These are phyloP conservation scores for Dicrurus megarhynchus DNA, from an alignment of 2,113 vertebrate species.

Conservation along the genomic window DNA sequence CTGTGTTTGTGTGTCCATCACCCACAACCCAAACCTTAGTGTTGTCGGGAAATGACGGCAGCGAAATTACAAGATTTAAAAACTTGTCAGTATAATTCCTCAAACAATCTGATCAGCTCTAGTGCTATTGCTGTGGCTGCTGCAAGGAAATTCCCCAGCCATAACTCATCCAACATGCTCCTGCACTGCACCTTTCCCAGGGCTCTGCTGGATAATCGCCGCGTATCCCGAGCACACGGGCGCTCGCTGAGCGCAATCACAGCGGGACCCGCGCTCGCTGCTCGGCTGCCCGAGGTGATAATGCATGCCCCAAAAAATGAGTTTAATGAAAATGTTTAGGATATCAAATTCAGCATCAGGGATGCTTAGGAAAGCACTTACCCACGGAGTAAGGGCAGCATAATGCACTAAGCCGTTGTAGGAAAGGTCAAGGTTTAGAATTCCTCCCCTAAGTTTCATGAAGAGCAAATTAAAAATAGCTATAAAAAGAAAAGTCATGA, in stretches of 20 bases:
- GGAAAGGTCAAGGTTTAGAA: background rate
- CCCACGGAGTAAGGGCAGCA: background rate
- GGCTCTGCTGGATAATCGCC: background rate
- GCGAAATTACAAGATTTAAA: background rate
- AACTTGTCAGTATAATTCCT: background rate
- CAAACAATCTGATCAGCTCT: background rate
- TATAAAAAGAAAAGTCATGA: background rate
- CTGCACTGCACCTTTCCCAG: background rate
- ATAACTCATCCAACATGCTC: background rate
- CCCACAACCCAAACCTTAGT: background rate
- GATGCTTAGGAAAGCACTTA: constrained; percentile 4
- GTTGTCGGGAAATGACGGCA: accelerated
- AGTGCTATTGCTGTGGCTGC: background rate
- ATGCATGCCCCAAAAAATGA: background rate
- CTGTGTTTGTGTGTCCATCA: background rate
- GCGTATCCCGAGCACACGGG: accelerated
- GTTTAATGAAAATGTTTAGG: constrained; percentile 54
- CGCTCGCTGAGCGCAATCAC: background rate
- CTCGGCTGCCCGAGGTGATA: constrained; percentile 37
- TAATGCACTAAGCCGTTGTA: background rate
- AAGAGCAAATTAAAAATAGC: background rate
- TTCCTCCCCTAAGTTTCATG: background rate
- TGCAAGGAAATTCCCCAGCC: background rate
- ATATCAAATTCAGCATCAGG: constrained; percentile 1
- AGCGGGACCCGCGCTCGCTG: background rate